A percentile compares a stretch with the other conserved stretches of the same genome.
phyloP scores from a whole-genome alignment of 92 coral and sea anemone species.

The Scolanthus callimorphus region DNA sequence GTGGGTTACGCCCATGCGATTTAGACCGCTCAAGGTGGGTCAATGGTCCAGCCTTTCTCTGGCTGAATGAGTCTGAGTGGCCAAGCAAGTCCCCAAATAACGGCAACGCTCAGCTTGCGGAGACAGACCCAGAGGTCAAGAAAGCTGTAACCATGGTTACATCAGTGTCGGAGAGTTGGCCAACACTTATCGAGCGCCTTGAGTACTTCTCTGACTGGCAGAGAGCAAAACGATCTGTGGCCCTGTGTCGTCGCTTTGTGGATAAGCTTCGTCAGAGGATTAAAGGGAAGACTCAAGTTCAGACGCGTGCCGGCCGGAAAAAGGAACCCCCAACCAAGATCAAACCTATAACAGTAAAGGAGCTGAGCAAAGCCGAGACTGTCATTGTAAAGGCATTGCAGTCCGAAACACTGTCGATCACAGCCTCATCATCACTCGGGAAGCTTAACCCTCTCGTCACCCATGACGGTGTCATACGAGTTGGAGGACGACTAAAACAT shows the following conservation, averaged over 20 bases:
- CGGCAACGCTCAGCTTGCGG: background rate
- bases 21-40: constrained; percentile 22
- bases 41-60: constrained; percentile 35
- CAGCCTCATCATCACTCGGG: constrained; percentile 4
- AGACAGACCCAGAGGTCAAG: constrained; percentile 29
- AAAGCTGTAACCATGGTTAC: no score
- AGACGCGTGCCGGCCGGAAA: background rate
- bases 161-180: background rate
- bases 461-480: constrained; percentile 31
- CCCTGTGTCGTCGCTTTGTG: constrained; percentile 9
- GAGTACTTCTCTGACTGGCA: constrained; percentile 28
- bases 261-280: constrained; percentile 6
- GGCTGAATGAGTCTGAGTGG: constrained; percentile 29
- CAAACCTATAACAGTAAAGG: constrained; percentile 1
- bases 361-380: constrained; percentile 6
- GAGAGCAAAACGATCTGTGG: constrained; percentile 26
- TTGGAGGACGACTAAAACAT: constrained; percentile 44
- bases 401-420: background rate
- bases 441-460: constrained; percentile 45
- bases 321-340: background rate
- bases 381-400: constrained; percentile 15
- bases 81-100: constrained; percentile 4
- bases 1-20: constrained; percentile 21
- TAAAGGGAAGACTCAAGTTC: background rate
- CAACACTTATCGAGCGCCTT: constrained; percentile 8